These are phyloP conservation scores for Ophioderma brevispina DNA, from an alignment of 35 echinoderm and acorn worm genomes.

Conservation along the genomic window DNA sequence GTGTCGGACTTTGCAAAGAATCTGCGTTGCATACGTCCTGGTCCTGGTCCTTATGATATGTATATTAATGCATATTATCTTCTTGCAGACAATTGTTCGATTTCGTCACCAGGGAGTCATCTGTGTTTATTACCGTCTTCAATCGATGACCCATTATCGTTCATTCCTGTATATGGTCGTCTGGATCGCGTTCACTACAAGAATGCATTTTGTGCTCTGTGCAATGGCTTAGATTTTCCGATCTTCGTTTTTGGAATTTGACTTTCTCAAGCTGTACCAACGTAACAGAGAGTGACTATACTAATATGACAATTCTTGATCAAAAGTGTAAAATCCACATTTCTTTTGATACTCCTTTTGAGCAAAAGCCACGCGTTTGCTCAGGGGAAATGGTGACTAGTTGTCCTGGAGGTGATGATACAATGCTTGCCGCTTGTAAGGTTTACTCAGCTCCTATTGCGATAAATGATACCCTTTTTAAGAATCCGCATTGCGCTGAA, in stretches of 20 bases:
- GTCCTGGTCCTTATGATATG: too few species aligned
- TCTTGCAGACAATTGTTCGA: neutral
- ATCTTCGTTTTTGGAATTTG: neutral
- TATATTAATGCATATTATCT: neutral
- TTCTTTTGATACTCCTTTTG: neutral
- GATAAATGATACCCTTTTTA: neutral
- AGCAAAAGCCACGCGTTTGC: neutral
- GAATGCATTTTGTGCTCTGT: neutral
- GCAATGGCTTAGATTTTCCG: neutral
- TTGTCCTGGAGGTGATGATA: neutral
- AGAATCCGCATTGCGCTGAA: neutral
- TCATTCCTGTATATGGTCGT: neutral
- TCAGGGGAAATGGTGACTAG: neutral
- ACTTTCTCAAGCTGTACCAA: neutral
- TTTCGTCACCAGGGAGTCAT: neutral
- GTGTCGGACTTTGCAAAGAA: neutral
- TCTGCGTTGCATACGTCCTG: neutral
- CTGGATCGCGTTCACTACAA: neutral
- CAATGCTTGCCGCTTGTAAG: neutral
- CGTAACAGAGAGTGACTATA: neutral
- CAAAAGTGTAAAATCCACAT: neutral
- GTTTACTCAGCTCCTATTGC: neutral
- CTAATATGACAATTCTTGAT: neutral
- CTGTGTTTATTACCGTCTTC: neutral
- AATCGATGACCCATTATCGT: neutral